Evolutionary conservation across 2,888 invertebrate genomes (phyloP), one percentile per base, ranked within the genome.

Genomic region (Eutolmus rufibarbis): DNA sequence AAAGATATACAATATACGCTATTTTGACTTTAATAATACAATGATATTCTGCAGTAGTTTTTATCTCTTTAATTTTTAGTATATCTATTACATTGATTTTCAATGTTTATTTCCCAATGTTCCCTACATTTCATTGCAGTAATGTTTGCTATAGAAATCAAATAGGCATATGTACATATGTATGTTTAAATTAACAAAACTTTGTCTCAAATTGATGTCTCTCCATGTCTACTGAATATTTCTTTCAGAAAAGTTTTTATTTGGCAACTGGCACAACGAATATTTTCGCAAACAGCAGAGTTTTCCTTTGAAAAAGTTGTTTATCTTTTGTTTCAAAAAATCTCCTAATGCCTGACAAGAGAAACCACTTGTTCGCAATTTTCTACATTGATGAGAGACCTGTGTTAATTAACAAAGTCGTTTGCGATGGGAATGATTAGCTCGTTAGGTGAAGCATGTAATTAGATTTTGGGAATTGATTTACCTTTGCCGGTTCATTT

Each of bases 391-490:
- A 78, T 78, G 40, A 66, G 66, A n/a, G 37, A 77, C n/a, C 82
- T 86, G 81, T 74, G 82, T 86, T 88, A 88, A 88, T 88, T 86
- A 76, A 74, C 77, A 88, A 86, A 82, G 88, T 82, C 88, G 82
- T 81, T 88, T 86, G 82, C 82, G 82, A 57, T 87, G 51, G 56
- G 81, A 56, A 56, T 81, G 81, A 81, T 81, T 81, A 81, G 31
- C 88, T 57, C 40, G 81, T 87, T 87, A 78, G 85, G 86, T 85
- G 84, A 85, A 87, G 85, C 88, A 56, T 87, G 81, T 88, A 88
- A 88, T 88, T 88, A 88, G 85, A 87, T 88, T 88, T 88, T 87
- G 78, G 85, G 78, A 88, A 88, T 88, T 88, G 87, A 88, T 88
- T 88, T 87, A 87, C 88, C 87, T 87, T 87, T 87, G 85, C 79